A percentile compares a stretch with the other conserved stretches of the same genome.
Conservation (phyloP, 2,113 vertebrate genomes). For the Piaya cayana region DNA sequence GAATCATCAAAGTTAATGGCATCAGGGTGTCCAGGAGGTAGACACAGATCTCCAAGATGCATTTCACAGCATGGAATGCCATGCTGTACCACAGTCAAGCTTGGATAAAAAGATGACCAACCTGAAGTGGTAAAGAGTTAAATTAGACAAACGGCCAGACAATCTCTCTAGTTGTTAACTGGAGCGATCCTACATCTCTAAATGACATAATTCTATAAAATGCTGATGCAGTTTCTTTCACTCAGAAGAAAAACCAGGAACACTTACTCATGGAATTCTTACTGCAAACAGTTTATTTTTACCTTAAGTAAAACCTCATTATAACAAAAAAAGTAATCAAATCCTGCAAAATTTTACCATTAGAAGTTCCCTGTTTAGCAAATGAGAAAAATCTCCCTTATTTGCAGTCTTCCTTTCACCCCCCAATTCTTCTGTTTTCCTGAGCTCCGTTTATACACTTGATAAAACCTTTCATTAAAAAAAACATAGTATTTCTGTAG, state of each 20-base stretch:
- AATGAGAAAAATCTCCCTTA: background rate
- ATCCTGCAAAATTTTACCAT: background rate
- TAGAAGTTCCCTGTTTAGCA: background rate
- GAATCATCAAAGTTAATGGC: constrained; percentile 99
- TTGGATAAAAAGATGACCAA: constrained; percentile 98
- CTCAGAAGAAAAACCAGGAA: background rate
- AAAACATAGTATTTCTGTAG: background rate
- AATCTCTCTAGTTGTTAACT: constrained; percentile 32
- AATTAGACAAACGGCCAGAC: constrained; percentile 55
- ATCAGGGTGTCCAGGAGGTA: constrained; percentile 97
- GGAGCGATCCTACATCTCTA: background rate
- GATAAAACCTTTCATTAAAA: background rate
- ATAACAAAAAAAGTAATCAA: background rate
- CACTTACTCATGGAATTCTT: background rate
- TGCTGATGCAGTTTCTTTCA: background rate
- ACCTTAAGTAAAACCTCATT: background rate
- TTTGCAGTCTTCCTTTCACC: background rate
- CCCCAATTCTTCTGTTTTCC: background rate
- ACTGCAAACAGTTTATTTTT: background rate
- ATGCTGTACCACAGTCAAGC: constrained; percentile 98
- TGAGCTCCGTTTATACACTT: background rate
- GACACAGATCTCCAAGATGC: constrained; percentile 94
- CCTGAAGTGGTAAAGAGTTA: constrained; percentile 78
- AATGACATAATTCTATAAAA: background rate
- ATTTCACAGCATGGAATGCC: constrained; percentile 98